phyloP scores from a whole-genome alignment of 2,113 vertebrate species.

The Campylorhamphus procurvoides region DNA sequence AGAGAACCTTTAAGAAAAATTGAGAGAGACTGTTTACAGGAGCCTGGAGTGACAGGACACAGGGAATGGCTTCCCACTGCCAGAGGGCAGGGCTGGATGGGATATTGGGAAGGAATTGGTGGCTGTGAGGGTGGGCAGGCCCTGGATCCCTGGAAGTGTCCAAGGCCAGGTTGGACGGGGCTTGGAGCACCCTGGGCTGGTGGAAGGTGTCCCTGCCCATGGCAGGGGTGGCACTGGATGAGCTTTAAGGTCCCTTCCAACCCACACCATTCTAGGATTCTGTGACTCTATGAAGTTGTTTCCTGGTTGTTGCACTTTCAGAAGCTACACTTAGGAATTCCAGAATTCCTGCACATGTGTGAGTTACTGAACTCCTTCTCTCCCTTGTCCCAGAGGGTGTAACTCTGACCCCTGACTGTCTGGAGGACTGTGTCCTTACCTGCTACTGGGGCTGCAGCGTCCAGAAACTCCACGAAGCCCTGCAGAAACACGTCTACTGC shows the following conservation, averaged over 20 bases:
- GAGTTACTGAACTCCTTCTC: neutral
- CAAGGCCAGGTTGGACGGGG: fast-evolving
- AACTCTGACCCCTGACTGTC: slow-evolving; percentile 79
- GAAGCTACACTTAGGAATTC: neutral
- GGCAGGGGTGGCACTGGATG: neutral
- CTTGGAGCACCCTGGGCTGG: fast-evolving
- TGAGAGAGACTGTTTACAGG: neutral
- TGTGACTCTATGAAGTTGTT: neutral
- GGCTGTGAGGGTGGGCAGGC: neutral
- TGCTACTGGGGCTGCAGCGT: slow-evolving; percentile 95
- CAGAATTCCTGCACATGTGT: neutral
- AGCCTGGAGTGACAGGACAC: neutral
- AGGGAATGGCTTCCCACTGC: neutral
- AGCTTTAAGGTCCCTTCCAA: fast-evolving
- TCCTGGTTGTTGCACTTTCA: neutral
- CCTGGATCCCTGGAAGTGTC: neutral
- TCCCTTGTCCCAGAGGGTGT: slow-evolving; percentile 78
- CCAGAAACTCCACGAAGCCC: slow-evolving; percentile 80
- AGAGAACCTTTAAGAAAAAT: neutral
- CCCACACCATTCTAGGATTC: neutral
- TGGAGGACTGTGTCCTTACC: slow-evolving; percentile 86
- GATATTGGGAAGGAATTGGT: neutral
- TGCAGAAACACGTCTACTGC: slow-evolving; percentile 81
- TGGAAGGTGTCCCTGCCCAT: neutral
- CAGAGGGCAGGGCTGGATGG: neutral